Conservation (phyloP, 1,140 invertebrate species). For the Kradibia gibbosae region DNA sequence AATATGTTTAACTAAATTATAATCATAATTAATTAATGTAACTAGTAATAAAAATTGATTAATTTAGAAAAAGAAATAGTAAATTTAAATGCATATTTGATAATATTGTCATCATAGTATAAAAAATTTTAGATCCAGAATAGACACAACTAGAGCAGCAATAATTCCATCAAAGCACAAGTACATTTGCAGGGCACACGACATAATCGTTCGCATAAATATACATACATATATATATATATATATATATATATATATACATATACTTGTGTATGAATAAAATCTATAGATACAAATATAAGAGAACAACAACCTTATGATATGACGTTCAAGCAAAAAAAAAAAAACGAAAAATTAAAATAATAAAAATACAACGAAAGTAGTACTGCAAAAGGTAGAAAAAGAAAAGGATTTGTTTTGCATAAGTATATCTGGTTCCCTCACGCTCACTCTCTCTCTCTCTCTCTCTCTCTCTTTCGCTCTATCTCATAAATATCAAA, state of each 20-base stretch:
- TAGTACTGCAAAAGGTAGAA: not conserved
- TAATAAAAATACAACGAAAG: not conserved
- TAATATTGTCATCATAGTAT: not conserved
- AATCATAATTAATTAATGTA: not conserved
- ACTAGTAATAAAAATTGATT: conserved; percentile 5
- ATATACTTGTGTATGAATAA: not conserved
- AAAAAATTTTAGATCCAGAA: conserved; percentile 11
- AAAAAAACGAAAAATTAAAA: not conserved
- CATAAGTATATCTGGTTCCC: not conserved
- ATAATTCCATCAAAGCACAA: conserved; percentile 33
- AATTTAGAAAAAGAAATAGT: not conserved
- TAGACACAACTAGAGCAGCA: not conserved
- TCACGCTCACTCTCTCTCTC: not conserved
- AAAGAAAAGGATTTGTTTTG: not conserved
- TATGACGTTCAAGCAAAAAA: not conserved
- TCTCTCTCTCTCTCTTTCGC: not conserved
- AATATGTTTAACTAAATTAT: not conserved
- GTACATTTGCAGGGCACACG: not conserved
- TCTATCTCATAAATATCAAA: conserved; percentile 57
- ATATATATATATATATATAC: not conserved
- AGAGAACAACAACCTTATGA: conserved; percentile 3
- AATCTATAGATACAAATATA: conserved; percentile 19
- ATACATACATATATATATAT: not conserved
- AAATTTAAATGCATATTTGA: not conserved
- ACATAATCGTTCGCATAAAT: not conserved